Conservation (phyloP, 2,888 invertebrate genomes). For the Caenorhabditis panamensis region DNA sequence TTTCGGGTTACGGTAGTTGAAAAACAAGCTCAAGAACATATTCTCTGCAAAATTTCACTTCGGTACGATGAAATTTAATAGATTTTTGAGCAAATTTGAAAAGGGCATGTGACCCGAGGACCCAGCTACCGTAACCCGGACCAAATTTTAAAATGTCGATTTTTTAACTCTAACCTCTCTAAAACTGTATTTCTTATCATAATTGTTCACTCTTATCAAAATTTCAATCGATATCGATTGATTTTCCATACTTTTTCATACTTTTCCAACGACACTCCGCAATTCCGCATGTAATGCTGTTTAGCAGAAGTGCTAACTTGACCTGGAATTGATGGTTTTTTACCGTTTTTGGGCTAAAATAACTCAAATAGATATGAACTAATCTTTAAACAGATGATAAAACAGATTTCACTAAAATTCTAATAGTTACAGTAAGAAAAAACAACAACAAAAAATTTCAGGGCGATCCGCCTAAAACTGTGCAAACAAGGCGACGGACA, state of each 20-base stretch:
- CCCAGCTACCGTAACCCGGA: neutral
- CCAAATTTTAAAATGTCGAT: neutral
- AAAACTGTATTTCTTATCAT: neutral
- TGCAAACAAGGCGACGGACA: conserved; percentile 45
- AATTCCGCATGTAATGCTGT: neutral
- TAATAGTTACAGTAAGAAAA: too few species aligned
- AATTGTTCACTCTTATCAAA: neutral
- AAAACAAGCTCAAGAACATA: too few species aligned
- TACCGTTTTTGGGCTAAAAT: neutral
- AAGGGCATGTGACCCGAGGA: too few species aligned
- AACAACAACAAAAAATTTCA: too few species aligned
- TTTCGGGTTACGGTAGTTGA: neutral
- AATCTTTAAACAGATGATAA: too few species aligned
- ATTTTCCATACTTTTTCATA: too few species aligned
- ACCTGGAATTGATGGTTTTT: neutral
- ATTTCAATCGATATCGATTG: neutral
- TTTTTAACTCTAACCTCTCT: neutral
- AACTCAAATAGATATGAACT: too few species aligned
- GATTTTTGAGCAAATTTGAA: neutral
- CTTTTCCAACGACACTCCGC: neutral
- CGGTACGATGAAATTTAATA: neutral
- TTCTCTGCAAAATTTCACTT: neutral
- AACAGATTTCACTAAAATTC: too few species aligned
- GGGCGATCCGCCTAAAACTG: conserved; percentile 50
- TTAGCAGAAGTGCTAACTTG: neutral